Base-by-base conservation (phyloP, 2,113 vertebrate species). In the Clupea harengus region DNA sequence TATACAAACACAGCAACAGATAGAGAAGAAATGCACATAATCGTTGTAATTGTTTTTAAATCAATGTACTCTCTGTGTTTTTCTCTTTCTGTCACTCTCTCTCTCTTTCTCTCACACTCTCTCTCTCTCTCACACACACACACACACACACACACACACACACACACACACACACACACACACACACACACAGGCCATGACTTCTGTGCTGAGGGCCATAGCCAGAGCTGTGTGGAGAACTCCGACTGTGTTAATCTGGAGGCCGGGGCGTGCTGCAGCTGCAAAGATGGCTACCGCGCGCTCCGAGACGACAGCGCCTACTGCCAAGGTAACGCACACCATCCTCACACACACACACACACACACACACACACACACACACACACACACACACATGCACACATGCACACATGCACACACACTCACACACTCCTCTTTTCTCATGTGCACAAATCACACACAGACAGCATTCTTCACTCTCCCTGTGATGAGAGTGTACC, bases 291-390 rank as follows among this genome's bases (percentile, higher is more conserved):
- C 17, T 97, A 96, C 86, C 89, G 94, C 72, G 93, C 96, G 28
- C 95, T 97, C 46, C 93, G 97, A 49, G 96, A 97, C 57, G 97
- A 97, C 93, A 96, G 92, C 81, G 96, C 96, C 82, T 97, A 97
- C 91, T 97, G 97, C 90, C 96, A 97, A 96, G 97, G 96, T 97
- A 95, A 89, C n/a, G 20, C 84, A 28, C 52, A n/a, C n/a, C n/a
- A n/a, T n/a, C n/a, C n/a, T n/a, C n/a, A n/a, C n/a, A n/a, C 57
- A 64, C 57, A 45, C 82, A 22, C 54, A 18, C 50, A 75, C n/a
- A 28, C 5, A 81, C 17, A 81, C 28, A 57, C 39, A 85, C 45
- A 84, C 44, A 84, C 20, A 57, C 9, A 83, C 52, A 54, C 32
- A 47, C 81, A 78, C 46, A 49, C 52, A 54, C 50, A 54, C 50